Evolutionary conservation across 2,113 vertebrate genomes (phyloP).

Genomic region (Saccopteryx bilineata): DNA sequence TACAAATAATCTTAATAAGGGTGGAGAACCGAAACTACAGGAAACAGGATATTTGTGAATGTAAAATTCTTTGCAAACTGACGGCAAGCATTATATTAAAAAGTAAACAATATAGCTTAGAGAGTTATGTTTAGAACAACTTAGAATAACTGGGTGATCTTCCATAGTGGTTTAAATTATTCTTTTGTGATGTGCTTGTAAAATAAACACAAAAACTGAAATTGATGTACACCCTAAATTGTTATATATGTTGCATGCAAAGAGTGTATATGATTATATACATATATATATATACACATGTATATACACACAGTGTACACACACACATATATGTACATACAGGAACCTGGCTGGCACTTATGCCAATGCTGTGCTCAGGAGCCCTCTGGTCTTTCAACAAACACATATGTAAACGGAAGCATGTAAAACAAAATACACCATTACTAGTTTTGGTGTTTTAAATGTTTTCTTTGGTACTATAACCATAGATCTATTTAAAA

Average conservation of each 20-base stretch:
- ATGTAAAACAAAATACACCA: background rate
- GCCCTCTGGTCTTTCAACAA: background rate
- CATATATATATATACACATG: background rate
- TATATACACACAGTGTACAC: background rate
- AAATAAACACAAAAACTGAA: constrained; percentile 50
- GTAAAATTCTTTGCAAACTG: constrained; percentile 5
- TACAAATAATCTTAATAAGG: constrained; percentile 24
- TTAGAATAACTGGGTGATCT: constrained; percentile 32
- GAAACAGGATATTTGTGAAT: background rate
- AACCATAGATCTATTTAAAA: background rate
- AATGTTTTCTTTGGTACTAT: background rate
- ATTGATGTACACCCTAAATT: background rate
- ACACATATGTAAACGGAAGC: background rate
- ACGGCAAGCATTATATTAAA: background rate
- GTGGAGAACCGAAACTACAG: background rate
- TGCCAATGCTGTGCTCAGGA: background rate
- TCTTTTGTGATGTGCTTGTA: background rate
- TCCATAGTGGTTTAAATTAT: constrained; percentile 13
- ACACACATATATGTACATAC: background rate
- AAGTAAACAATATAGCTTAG: constrained; percentile 21
- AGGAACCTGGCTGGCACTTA: background rate
- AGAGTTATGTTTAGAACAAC: constrained; percentile 23
- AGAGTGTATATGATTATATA: background rate
- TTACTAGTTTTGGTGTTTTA: background rate
- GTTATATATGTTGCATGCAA: background rate